Base-by-base conservation (phyloP, 1,140 invertebrate species). In the Frieseomelitta varia region DNA sequence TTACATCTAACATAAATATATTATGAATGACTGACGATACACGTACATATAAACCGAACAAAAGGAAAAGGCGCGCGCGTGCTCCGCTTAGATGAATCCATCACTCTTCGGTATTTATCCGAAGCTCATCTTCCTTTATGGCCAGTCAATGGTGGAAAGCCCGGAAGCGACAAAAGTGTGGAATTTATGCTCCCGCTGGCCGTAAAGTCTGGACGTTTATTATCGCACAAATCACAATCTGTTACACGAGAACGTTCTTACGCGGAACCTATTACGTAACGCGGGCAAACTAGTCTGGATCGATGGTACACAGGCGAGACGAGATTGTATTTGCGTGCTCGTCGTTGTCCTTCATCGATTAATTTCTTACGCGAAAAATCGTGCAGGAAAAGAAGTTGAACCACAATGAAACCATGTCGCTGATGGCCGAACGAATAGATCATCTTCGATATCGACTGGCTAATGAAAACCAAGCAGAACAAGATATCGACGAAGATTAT, bases 191-290 rank as follows among this genome's bases (percentile, higher is more conserved):
- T 68, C 72, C 27, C 69, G 12, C 39, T 75, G 67, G 27, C 63
- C 82, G 71, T 87, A 71, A 79, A 84, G 51, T 56, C 65, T 69
- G 51, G 86, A 85, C 86, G 55, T 85, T 87, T 87, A 85, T 81
- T 81, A 78, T 81, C 34, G 58, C 51, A 87, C 86, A 85, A 87
- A 87, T 87, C 86, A 87, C 78, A 75, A 87, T 87, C 75, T 81
- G 78, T 85, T 80, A 84, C 77, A 24, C 27, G 68, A 47, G 51
- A 84, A 79, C 8, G 53, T 82, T 51, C 73, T 77, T 63, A 55
- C 72, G 27, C 17, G 51, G 30, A 73, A 24, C 34, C 24, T 47
- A 77, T 68, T 82, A 67, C 72, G 53, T 67, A 63, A 77, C 73
- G 63, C 51, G 12, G 19, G 12, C 27, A 24, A 75, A 17, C 12